Conservation (phyloP, 2,113 vertebrate genomes). For the Pluvialis apricaria region DNA sequence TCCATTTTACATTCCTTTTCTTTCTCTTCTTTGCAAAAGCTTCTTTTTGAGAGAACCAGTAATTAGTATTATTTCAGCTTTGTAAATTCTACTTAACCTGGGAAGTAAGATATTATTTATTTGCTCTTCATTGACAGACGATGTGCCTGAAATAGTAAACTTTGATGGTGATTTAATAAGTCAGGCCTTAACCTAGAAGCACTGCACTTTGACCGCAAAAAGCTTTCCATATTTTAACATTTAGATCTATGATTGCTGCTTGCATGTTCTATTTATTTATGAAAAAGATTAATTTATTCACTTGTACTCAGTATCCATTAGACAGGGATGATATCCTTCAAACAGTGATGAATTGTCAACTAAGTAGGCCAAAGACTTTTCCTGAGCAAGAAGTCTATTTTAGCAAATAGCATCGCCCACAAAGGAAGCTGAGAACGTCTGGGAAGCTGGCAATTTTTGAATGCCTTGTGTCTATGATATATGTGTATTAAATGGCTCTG, state of each 20-base stretch:
- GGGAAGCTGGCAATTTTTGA: neutral
- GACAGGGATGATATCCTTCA: neutral
- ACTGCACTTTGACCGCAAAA: neutral
- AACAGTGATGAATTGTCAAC: neutral
- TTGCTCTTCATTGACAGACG: neutral
- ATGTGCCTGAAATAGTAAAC: neutral
- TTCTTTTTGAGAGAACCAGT: neutral
- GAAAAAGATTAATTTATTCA: neutral
- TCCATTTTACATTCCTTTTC: neutral
- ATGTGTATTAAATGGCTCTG: neutral
- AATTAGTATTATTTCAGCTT: neutral
- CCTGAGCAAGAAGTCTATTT: neutral
- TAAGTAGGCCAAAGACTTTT: neutral
- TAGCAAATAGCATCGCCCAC: neutral
- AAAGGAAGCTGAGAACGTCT: neutral
- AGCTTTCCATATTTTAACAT: neutral
- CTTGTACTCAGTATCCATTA: neutral
- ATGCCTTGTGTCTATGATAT: neutral
- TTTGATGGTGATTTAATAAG: neutral
- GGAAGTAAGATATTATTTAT: neutral
- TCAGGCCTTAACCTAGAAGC: neutral
- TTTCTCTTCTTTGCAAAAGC: neutral
- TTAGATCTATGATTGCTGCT: neutral
- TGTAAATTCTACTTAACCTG: neutral
- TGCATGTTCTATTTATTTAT: neutral